Base-by-base conservation (phyloP, 2,888 invertebrate genomes). In the Harpalus rufipes region DNA sequence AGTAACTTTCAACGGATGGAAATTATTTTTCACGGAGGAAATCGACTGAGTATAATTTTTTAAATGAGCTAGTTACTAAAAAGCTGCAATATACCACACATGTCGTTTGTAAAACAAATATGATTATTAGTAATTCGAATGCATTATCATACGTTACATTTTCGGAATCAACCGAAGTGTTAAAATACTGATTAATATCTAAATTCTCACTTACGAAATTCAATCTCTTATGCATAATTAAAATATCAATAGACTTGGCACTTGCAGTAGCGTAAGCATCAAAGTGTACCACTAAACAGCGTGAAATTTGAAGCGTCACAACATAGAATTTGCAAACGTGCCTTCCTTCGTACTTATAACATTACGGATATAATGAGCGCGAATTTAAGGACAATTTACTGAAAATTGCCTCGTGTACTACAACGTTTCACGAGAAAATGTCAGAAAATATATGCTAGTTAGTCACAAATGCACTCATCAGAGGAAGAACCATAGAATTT, bases 361-460 rank as follows among this genome's bases (percentile, higher is more conserved):
- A 51, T 58, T 51, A 56, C 21, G 56, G 58, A 58, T 56, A 51
- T 76, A 76, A 68, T 68, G 78, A 25, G 6, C 14, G 2, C 7
- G 25, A 25, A 78, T 41, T 72, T 72, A 72, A 72, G 32, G 72
- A 72, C 32, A 72, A 78, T 61, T 80, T 80, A 61, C 61, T 41
- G 59, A 32, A 63, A 61, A 61, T 61, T 61, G 14, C 80, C 41
- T 32, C 14, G 59, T 41, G 39, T 80, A 61, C 16, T 18, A 0
- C n/a, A 58, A 56, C 61, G 80, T 59, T 80, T 79, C n/a, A 61
- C 14, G 8, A 10, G 39, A 63, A 80, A 63, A n/a, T 18, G 25
- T 12, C 14, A 32, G 41, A 80, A 80, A 80, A 80, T 80, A 32
- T 61, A 41, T 80, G 61, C 32, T 51, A 58, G 32, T 61, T 21